phyloP scores from a whole-genome alignment of 2,113 vertebrate species.

The Zosterops borbonicus region DNA sequence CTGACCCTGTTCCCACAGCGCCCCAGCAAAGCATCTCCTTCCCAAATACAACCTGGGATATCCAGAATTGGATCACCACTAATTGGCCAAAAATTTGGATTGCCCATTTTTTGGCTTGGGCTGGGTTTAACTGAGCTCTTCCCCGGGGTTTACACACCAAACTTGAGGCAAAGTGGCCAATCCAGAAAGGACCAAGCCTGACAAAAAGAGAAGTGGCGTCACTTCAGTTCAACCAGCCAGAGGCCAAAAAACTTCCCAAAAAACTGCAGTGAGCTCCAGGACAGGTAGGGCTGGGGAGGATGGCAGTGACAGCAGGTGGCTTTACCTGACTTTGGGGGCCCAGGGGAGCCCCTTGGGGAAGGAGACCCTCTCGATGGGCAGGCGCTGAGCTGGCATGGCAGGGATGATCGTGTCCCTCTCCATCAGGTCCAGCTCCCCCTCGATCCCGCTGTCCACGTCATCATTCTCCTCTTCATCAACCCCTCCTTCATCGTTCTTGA shows the following conservation, averaged over 20 bases:
- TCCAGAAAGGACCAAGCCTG: neutral
- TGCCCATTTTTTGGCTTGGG: neutral
- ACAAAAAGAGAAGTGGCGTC: neutral
- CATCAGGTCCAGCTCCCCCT: slow-evolving; percentile 89
- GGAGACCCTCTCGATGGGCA: slow-evolving; percentile 80
- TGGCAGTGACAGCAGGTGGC: neutral
- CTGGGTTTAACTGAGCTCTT: neutral
- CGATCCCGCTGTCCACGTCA: slow-evolving; percentile 82
- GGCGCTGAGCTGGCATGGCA: slow-evolving; percentile 52
- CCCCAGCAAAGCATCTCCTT: neutral
- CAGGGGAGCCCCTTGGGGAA: slow-evolving; percentile 96
- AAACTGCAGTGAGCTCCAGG: rapidly evolving
- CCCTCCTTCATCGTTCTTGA: slow-evolving; percentile 89
- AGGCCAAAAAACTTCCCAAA: neutral
- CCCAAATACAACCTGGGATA: neutral
- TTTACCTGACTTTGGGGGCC: slow-evolving; percentile 96
- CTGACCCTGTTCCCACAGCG: rapidly evolving
- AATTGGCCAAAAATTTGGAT: rapidly evolving
- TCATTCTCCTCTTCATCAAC: slow-evolving; percentile 88
- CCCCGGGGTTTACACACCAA: neutral
- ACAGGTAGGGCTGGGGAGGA: neutral
- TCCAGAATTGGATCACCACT: neutral
- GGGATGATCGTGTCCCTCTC: slow-evolving; percentile 86
- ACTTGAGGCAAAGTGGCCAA: neutral
- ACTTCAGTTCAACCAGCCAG: neutral